Evolutionary conservation across 1,140 invertebrate species (phyloP), one percentile per base, ranked within the genome.

Genomic region (Glomeris maerens): DNA sequence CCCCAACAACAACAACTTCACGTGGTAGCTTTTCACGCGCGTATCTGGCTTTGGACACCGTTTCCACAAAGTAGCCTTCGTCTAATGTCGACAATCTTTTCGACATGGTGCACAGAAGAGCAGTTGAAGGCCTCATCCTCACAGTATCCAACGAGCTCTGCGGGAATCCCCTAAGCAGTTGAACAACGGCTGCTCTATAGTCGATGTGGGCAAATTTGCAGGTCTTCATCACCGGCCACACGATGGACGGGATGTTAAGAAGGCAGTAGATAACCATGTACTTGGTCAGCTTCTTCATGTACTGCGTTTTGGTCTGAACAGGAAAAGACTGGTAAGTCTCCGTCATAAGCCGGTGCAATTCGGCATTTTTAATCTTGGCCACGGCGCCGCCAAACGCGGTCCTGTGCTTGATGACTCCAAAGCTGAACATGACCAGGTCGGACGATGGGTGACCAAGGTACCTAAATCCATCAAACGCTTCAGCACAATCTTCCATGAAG

Each of bases 401-500:
- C 49, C 52, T 65, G 49, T 57, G 64, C 53, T 69, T 69, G 14
- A 69, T 68, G 2, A 60, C 53, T 3, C 67, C 66, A 61, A 68
- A 69, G 59, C 66, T 68, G 55, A 67, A 69, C 0, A 69, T 45
- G 4, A 58, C 17, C 1, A 69, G 38, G 52, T 69, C 66, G 17
- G 60, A 52, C 13, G 58, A 38, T 7, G 65, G 63, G 55, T 69
- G 57, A 17, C 66, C 64, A 2, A 66, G 23, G 23, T 55, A 47
- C 5, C 63, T 52, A 52, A 67, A 66, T 21, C 67, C 67, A 52
- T 58, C 60, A 55, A 69, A 69, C 23, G 41, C 52, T 52, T 69
- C 67, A 1, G 67, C 67, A 59, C 63, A 66, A 46, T 69, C 67
- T 53, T 69, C 66, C 7, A 69, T 62, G 1, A 69, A 55, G 31